phyloP scores from a whole-genome alignment of 2,113 vertebrate genomes.

The Heterotilapia buettikoferi region DNA sequence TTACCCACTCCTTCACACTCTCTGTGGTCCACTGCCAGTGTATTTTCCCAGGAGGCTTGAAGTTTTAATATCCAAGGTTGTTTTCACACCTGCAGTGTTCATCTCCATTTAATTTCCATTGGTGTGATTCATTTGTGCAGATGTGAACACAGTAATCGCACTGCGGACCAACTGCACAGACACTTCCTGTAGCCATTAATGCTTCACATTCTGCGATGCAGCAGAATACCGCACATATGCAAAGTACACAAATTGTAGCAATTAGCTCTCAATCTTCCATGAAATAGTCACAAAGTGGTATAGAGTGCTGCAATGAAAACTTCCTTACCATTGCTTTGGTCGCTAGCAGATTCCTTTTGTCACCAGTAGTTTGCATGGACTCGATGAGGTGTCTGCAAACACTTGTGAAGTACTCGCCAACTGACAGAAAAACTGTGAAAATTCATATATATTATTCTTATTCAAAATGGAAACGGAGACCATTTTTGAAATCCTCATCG shows the following conservation, averaged over 20 bases:
- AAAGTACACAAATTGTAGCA: not conserved
- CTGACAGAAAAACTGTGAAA: not conserved
- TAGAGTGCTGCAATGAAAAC: not conserved
- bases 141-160: not conserved
- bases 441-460: rapidly evolving
- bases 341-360: not conserved
- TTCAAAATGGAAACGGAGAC: not conserved
- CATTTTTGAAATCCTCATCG: not conserved
- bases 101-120: not conserved
- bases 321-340: not conserved
- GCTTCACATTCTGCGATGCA: not conserved
- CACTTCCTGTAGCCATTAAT: not conserved
- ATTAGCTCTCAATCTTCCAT: not conserved
- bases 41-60: not conserved
- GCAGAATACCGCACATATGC: not conserved
- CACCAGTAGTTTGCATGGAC: not conserved
- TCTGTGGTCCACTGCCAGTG: not conserved
- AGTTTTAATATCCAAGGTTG: not conserved
- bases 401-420: not conserved
- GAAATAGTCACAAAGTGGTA: not conserved
- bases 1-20: not conserved
- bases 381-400: not conserved
- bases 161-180: not conserved
- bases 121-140: not conserved
- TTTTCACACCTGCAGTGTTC: not conserved